Conservation (phyloP, 2,113 vertebrate genomes). For the Oxygymnocypris stewartii region DNA sequence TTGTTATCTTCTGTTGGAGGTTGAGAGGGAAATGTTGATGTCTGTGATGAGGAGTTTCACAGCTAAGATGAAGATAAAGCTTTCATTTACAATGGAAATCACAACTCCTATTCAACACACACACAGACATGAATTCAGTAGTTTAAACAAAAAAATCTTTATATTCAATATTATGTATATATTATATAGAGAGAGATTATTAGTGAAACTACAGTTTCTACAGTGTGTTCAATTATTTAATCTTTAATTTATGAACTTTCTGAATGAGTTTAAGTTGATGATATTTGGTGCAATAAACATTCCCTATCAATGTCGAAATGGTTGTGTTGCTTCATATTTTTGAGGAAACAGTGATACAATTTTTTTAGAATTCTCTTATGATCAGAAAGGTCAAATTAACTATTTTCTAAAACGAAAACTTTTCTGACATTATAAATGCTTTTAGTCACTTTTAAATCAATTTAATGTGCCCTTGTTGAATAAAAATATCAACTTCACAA, state of each 20-base stretch:
- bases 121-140: background rate
- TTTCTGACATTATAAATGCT: background rate
- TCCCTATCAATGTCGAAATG: no score
- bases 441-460: background rate
- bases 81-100: background rate
- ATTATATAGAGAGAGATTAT: no score
- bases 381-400: background rate
- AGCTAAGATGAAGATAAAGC: slow-evolving; percentile 11
- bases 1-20: no score
- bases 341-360: background rate
- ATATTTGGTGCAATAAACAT: background rate
- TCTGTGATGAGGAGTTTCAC: no score
- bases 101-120: background rate
- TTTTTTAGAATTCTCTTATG: background rate
- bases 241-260: background rate
- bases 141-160: background rate
- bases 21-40: no score
- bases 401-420: background rate
- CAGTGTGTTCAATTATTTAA: no score
- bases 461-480: background rate
- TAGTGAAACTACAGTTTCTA: no score
- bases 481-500: background rate
- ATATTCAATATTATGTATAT: background rate
- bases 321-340: background rate
- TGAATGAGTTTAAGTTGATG: background rate